Conservation (phyloP, 2,113 vertebrate species). For the Dicerorhinus sumatrensis region DNA sequence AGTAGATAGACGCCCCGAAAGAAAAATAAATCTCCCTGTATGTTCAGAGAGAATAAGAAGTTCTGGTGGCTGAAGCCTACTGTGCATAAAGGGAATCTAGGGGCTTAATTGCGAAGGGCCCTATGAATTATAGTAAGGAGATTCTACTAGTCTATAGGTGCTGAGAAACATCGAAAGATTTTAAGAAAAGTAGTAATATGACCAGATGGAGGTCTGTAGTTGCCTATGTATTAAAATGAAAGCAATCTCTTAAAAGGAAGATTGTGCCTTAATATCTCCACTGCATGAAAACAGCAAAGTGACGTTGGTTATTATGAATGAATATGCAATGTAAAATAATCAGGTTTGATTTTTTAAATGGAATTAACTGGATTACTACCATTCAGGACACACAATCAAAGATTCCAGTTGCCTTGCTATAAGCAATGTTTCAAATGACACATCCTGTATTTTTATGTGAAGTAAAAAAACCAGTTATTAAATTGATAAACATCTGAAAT, state of each 20-base stretch:
- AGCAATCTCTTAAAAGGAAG: slow-evolving; percentile 14
- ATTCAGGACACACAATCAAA: background rate
- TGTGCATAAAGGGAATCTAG: background rate
- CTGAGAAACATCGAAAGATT: background rate
- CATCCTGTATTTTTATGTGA: background rate
- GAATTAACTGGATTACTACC: background rate
- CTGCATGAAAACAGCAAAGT: background rate
- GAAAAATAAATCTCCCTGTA: background rate
- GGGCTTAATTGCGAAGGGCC: background rate
- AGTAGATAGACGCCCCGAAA: background rate
- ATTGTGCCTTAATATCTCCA: background rate
- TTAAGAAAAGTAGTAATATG: background rate
- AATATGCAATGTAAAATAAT: background rate
- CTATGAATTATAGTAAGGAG: background rate
- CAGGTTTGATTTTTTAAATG: background rate
- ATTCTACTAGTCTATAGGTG: background rate
- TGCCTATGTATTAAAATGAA: background rate
- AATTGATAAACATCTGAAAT: slow-evolving; percentile 10
- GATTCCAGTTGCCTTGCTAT: background rate
- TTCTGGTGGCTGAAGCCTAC: background rate
- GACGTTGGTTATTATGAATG: background rate
- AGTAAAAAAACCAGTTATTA: background rate
- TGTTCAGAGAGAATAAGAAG: background rate
- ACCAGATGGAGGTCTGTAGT: background rate
- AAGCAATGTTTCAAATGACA: background rate